A percentile compares a stretch with the other conserved stretches of the same genome.
These are phyloP conservation scores for Chaunax sp. DNA, from an alignment of 2,797 vertebrate species.

Conservation along the genomic window DNA sequence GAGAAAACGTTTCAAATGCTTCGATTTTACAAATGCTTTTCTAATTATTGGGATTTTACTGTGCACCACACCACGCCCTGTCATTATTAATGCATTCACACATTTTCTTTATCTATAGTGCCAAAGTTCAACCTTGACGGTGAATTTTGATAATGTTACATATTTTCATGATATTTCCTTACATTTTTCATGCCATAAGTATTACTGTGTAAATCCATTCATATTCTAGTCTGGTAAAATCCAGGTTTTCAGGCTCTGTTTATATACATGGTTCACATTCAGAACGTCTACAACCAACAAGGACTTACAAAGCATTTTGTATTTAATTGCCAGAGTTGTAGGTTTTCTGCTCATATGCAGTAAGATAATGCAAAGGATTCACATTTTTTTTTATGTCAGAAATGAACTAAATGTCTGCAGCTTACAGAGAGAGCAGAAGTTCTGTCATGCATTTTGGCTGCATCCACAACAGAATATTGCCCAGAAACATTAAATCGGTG, in stretches of 20 bases:
- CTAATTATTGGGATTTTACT: conserved; percentile 43
- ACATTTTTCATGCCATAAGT: conserved; percentile 33
- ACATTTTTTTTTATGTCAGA: conserved; percentile 26
- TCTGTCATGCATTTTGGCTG: conserved; percentile 20
- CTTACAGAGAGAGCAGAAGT: neutral
- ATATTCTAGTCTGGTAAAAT: conserved; percentile 36
- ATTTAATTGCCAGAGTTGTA: conserved; percentile 28
- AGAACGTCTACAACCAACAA: conserved; percentile 40
- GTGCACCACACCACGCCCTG: conserved; percentile 19
- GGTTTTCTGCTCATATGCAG: conserved; percentile 33
- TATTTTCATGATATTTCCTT: conserved; percentile 39
- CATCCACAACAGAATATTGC: conserved; percentile 15
- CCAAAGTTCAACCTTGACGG: conserved; percentile 77
- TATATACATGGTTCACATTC: conserved; percentile 49
- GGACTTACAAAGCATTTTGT: conserved; percentile 39
- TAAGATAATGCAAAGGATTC: conserved; percentile 25
- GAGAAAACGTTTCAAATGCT: conserved; percentile 52
- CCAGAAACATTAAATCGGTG: conserved; percentile 21
- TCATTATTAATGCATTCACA: conserved; percentile 20
- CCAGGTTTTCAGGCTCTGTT: conserved; percentile 25
- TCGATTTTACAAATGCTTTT: conserved; percentile 53
- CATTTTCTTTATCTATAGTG: conserved; percentile 62
- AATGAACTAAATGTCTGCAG: conserved; percentile 1
- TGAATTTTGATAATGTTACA: conserved; percentile 69
- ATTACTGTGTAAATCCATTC: conserved; percentile 40